Evolutionary conservation across 2,888 invertebrate genomes (phyloP).

Genomic region (Lasioglossum calceatum): DNA sequence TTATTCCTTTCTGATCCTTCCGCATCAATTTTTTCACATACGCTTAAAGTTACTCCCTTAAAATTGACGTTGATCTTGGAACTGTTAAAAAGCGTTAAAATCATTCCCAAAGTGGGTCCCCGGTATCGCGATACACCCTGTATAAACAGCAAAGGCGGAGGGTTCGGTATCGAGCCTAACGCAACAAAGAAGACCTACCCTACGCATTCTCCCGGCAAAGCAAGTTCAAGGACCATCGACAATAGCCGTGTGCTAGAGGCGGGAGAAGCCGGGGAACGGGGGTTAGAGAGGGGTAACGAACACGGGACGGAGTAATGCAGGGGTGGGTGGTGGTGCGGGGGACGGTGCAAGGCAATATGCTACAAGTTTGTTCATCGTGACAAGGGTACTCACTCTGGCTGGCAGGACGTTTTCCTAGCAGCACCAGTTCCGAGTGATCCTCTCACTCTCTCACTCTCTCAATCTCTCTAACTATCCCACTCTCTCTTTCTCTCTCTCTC

Average conservation of each 20-base stretch:
- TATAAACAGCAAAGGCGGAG: background rate
- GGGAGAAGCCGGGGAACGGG: background rate
- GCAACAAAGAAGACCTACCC: conserved; percentile 35
- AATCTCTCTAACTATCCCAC: background rate
- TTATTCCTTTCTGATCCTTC: background rate
- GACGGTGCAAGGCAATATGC: conserved; percentile 33
- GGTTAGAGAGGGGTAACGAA: background rate
- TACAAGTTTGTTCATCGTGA: conserved; percentile 49
- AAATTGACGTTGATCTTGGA: background rate
- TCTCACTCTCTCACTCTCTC: background rate
- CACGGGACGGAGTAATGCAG: background rate
- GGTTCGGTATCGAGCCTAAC: background rate
- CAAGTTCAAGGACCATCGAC: conserved; percentile 57
- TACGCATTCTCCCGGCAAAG: conserved; percentile 20
- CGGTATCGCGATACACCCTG: background rate
- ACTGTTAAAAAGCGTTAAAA: background rate
- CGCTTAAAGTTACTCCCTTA: background rate
- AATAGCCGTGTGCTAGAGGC: conserved; percentile 1
- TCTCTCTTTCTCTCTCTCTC: background rate
- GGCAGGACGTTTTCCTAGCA: conserved; percentile 54
- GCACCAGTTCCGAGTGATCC: conserved; percentile 52
- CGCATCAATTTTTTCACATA: background rate
- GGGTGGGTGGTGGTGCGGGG: background rate
- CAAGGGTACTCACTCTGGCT: conserved; percentile 63
- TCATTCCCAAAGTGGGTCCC: background rate